Evolutionary conservation across 2,113 vertebrate genomes (phyloP).

Genomic region (Pungitius pungitius): DNA sequence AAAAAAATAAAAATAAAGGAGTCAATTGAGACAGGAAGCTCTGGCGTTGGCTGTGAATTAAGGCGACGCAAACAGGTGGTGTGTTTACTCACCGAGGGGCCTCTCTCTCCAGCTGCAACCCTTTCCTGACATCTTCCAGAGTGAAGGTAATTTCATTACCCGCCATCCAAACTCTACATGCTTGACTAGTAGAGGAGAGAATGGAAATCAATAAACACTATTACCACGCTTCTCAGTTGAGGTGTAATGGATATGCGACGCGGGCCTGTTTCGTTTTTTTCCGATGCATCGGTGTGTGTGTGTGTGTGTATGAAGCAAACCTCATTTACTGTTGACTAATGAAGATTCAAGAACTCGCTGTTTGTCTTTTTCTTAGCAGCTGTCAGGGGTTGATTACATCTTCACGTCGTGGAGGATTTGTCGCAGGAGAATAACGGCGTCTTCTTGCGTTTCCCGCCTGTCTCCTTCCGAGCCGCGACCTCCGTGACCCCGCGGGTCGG

Average conservation of each 20-base stretch:
- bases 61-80: slow-evolving; percentile 62
- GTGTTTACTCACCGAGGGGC: slow-evolving; percentile 55
- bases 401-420: slow-evolving; percentile 54
- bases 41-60: slow-evolving; percentile 26
- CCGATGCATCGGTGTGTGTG: not conserved
- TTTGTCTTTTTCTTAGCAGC: slow-evolving; percentile 66
- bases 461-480: slow-evolving; percentile 39
- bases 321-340: slow-evolving; percentile 76
- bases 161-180: slow-evolving; percentile 69
- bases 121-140: slow-evolving; percentile 63
- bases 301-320: slow-evolving; percentile 64
- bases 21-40: slow-evolving; percentile 63
- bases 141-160: slow-evolving; percentile 72
- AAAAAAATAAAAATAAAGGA: no score
- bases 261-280: not conserved
- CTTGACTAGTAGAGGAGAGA: slow-evolving; percentile 58
- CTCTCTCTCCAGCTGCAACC: slow-evolving; percentile 54
- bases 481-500: slow-evolving; percentile 33
- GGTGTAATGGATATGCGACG: slow-evolving; percentile 61
- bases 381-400: slow-evolving; percentile 71
- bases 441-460: slow-evolving; percentile 58
- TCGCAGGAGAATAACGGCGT: not conserved
- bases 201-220: slow-evolving; percentile 75
- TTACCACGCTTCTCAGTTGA: slow-evolving; percentile 66
- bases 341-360: slow-evolving; percentile 74